phyloP scores from a whole-genome alignment of 1,140 invertebrate species.

The Ephestia elutella region DNA sequence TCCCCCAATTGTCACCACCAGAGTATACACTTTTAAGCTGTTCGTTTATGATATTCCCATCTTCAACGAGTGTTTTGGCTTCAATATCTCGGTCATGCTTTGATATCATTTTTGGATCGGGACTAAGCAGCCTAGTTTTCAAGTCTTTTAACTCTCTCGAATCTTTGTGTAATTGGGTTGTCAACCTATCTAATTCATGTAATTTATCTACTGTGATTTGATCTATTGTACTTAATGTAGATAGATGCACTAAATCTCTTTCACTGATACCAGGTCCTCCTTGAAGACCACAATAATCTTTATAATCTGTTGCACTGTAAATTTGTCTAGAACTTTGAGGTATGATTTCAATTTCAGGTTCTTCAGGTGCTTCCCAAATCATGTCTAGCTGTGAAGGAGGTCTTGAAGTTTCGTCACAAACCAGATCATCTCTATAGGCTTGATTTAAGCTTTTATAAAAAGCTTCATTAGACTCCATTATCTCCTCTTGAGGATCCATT shows the following conservation, averaged over 20 bases:
- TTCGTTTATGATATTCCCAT: conserved; percentile 81
- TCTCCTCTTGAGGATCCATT: conserved; percentile 60
- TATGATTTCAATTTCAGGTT: conserved; percentile 71
- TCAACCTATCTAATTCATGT: conserved; percentile 84
- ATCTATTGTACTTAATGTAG: conserved; percentile 83
- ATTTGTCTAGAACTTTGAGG: conserved; percentile 75
- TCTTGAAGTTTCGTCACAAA: conserved; percentile 77
- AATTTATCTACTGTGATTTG: conserved; percentile 85
- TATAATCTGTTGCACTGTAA: conserved; percentile 85
- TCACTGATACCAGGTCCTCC: conserved; percentile 84
- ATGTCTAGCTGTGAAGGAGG: conserved; percentile 83
- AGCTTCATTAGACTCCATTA: conserved; percentile 86
- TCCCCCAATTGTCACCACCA: conserved; percentile 83
- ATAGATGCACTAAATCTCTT: conserved; percentile 84
- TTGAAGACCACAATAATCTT: conserved; percentile 81
- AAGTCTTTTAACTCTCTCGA: conserved; percentile 85
- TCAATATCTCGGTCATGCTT: conserved; percentile 74
- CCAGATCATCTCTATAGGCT: conserved; percentile 87
- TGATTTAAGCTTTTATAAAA: conserved; percentile 92
- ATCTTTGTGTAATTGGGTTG: conserved; percentile 84
- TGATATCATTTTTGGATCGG: conserved; percentile 62
- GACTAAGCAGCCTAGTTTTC: conserved; percentile 80
- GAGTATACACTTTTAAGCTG: conserved; percentile 81
- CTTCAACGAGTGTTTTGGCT: conserved; percentile 76
- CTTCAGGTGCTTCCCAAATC: conserved; percentile 85